Conservation (phyloP, 2,888 invertebrate genomes). For the Patella depressa region DNA sequence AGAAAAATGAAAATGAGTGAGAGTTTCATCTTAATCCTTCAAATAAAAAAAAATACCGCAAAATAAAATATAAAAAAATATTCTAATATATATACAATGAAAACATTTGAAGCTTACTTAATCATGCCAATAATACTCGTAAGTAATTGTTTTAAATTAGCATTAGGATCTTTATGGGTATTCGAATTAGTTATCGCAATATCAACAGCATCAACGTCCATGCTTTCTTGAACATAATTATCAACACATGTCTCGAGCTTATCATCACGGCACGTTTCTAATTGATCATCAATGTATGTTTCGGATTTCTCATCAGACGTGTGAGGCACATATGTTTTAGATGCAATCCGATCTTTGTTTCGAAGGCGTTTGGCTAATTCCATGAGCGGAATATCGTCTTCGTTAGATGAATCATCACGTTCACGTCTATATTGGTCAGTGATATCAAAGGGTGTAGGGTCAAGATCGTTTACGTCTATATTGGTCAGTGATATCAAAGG, state of each 20-base stretch:
- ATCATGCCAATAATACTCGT: background rate
- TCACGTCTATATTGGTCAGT: no score
- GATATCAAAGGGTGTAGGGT: no score
- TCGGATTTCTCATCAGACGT: background rate
- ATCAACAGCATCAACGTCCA: no score
- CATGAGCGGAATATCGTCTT: slow-evolving; percentile 12
- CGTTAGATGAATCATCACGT: slow-evolving; percentile 9
- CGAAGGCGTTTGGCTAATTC: slow-evolving; percentile 12
- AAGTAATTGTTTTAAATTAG: background rate
- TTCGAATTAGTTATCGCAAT: no score
- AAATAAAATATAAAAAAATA: no score
- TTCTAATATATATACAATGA: no score
- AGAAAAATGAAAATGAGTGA: no score
- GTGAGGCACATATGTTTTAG: background rate
- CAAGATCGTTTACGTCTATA: no score
- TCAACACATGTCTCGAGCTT: background rate
- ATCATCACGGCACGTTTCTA: background rate
- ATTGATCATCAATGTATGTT: background rate
- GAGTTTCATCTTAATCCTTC: no score
- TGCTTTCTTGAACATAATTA: background rate
- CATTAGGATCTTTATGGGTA: background rate
- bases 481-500: background rate
- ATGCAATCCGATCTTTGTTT: background rate
- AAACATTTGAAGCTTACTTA: background rate
- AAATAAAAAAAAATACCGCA: no score